Percentiles rank a stretch among this genome's conserved stretches.
These are phyloP conservation scores for Dendrocincla fuliginosa DNA, from an alignment of 2,797 vertebrate species.

Conservation along the genomic window DNA sequence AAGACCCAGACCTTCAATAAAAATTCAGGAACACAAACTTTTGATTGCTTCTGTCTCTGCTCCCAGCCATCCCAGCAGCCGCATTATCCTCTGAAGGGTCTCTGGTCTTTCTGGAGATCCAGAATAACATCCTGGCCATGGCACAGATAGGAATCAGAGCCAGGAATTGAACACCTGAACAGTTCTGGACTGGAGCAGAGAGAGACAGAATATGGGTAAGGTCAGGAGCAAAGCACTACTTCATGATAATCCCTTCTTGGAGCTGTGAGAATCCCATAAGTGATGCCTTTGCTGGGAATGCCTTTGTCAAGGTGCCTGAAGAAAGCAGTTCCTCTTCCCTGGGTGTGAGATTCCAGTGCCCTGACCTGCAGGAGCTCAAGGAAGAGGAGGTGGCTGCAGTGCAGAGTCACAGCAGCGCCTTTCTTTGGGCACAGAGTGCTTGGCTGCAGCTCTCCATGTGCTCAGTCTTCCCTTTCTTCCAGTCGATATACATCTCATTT, in stretches of 20 bases:
- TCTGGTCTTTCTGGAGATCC: not conserved
- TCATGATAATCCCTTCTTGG: not conserved
- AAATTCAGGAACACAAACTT: not conserved
- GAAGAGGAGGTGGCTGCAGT: not conserved
- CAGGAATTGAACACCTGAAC: not conserved
- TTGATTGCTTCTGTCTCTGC: not conserved
- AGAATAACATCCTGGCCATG: not conserved
- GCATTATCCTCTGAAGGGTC: not conserved
- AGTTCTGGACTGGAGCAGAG: not conserved
- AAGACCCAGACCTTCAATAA: fast-evolving
- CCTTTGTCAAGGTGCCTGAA: not conserved
- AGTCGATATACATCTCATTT: not conserved
- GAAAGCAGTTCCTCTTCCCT: not conserved
- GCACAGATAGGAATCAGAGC: not conserved
- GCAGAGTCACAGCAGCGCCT: not conserved
- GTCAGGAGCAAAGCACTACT: not conserved
- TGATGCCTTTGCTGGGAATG: not conserved
- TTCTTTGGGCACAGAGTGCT: not conserved
- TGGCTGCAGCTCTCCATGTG: not conserved
- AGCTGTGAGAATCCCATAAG: not conserved
- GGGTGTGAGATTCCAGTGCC: not conserved
- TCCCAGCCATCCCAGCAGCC: not conserved
- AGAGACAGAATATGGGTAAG: not conserved
- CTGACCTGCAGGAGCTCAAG: not conserved
- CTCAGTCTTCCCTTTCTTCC: not conserved